phyloP scores from a whole-genome alignment of 2,797 vertebrate genomes.

The Tapera naevia region DNA sequence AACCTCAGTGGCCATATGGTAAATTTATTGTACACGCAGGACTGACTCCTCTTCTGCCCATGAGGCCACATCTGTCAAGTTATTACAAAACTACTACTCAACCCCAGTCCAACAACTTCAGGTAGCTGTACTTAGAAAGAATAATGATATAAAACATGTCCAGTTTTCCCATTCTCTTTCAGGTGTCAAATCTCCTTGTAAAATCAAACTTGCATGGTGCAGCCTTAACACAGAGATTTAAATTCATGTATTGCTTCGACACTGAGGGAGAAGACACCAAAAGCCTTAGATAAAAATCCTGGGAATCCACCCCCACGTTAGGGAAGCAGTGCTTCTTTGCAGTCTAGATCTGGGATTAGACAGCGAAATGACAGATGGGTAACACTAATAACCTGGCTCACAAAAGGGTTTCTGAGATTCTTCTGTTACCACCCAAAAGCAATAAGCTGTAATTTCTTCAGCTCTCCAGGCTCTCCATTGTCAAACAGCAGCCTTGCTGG shows the following conservation, averaged over 20 bases:
- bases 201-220: background rate
- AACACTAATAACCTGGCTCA: background rate
- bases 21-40: background rate
- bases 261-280: background rate
- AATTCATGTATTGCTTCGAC: background rate
- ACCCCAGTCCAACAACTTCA: background rate
- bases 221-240: background rate
- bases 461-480: background rate
- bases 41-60: background rate
- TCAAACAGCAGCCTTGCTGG: background rate
- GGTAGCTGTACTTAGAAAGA: background rate
- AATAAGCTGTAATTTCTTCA: background rate
- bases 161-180: background rate
- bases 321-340: background rate
- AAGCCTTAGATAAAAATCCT: background rate
- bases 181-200: background rate
- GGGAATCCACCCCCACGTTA: accelerated
- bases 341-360: background rate
- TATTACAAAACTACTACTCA: background rate
- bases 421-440: background rate
- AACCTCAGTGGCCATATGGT: background rate
- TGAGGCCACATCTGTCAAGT: background rate
- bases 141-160: background rate
- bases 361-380: background rate
- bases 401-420: background rate